These are phyloP conservation scores for Lophura nycthemera DNA, from an alignment of 2,113 vertebrate species.

Conservation along the genomic window DNA sequence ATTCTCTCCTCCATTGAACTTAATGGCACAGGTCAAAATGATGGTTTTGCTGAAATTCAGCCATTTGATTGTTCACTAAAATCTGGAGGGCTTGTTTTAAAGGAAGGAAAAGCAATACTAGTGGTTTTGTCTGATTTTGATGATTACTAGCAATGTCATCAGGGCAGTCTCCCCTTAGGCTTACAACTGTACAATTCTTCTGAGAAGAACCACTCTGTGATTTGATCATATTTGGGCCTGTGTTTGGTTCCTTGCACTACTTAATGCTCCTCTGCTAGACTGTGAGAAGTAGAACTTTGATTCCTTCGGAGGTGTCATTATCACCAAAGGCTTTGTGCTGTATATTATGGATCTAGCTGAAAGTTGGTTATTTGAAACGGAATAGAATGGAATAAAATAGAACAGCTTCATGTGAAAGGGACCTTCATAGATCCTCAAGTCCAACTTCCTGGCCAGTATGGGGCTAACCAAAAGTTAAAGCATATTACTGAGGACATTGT, in stretches of 20 bases:
- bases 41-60: background rate
- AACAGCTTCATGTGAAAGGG: background rate
- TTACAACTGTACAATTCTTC: background rate
- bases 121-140: background rate
- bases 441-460: background rate
- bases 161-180: background rate
- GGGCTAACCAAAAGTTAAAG: background rate
- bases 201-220: rapidly evolving
- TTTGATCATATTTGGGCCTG: background rate
- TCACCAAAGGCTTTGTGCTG: background rate
- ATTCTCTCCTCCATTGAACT: background rate
- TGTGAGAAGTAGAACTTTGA: background rate
- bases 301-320: background rate
- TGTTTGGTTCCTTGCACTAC: background rate
- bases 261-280: background rate
- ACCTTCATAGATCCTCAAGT: background rate
- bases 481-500: background rate
- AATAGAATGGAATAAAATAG: no score
- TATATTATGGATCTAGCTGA: background rate
- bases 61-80: background rate
- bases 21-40: background rate
- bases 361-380: background rate
- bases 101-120: background rate
- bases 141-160: background rate
- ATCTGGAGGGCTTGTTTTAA: background rate